These are phyloP conservation scores for Brachionus sp. DNA, from an alignment of 1,140 invertebrate species.

Conservation along the genomic window DNA sequence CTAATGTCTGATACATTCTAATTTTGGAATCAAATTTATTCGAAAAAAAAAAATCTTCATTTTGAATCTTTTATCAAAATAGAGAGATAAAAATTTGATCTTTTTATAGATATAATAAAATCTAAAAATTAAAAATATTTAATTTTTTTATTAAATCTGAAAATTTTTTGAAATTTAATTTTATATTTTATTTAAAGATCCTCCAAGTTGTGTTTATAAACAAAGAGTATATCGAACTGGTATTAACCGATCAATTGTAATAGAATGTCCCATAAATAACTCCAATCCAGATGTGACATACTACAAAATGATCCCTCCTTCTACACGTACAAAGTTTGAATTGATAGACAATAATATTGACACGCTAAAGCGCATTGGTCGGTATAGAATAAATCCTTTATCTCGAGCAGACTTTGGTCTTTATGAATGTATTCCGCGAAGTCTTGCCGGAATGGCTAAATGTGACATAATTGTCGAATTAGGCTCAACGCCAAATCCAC, in stretches of 20 bases:
- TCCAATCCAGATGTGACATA: constrained; percentile 44
- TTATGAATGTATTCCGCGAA: constrained; percentile 39
- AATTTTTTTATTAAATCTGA: no score
- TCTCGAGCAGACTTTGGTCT: constrained; percentile 29
- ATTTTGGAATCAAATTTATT: no score
- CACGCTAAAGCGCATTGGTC: constrained; percentile 8
- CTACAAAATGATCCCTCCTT: constrained; percentile 39
- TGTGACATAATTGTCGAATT: constrained; percentile 38
- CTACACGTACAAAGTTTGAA: constrained; percentile 22
- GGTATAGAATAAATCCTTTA: constrained; percentile 13
- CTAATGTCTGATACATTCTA: no score
- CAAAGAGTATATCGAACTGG: constrained; percentile 18
- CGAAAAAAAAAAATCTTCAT: no score
- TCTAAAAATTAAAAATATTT: not conserved
- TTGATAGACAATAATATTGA: constrained; percentile 19
- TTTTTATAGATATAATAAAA: no score
- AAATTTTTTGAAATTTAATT: no score
- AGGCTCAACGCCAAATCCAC: constrained; percentile 34
- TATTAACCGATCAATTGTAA: constrained; percentile 18
- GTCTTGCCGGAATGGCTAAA: constrained; percentile 36
- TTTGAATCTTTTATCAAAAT: no score
- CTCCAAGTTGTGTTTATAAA: constrained; percentile 35
- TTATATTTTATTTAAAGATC: not conserved
- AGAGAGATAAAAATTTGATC: no score
- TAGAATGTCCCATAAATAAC: constrained; percentile 40